Conservation (phyloP, 2,797 vertebrate genomes). For the Hephaestus fuliginosus region DNA sequence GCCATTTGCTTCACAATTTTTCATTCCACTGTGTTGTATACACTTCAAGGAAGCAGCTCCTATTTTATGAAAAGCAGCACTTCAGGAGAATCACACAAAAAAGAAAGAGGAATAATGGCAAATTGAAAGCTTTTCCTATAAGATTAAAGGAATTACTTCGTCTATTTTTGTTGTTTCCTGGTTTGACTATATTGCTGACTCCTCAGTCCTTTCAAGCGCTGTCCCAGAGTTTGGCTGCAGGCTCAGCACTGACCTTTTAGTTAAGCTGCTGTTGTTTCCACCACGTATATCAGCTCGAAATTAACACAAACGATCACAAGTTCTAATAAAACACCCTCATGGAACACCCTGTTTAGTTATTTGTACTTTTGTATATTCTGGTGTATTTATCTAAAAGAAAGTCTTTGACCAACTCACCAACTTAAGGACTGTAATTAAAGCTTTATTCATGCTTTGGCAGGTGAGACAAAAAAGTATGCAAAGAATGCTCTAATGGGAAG, state of each 20-base stretch:
- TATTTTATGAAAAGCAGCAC: constrained; percentile 35
- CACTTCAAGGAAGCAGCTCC: constrained; percentile 45
- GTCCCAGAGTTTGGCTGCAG: constrained; percentile 54
- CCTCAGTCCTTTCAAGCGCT: constrained; percentile 42
- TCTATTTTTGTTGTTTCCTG: constrained; percentile 62
- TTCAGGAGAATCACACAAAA: constrained; percentile 67
- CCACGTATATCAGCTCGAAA: constrained; percentile 14
- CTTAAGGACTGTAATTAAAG: background rate
- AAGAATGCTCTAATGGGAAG: constrained; percentile 14
- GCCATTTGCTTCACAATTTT: constrained; percentile 36
- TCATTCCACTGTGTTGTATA: background rate
- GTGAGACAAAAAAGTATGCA: background rate
- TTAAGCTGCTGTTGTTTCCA: constrained; percentile 58
- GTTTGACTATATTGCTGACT: constrained; percentile 73
- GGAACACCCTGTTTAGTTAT: background rate
- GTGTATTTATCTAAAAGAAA: too few species aligned
- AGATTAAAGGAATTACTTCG: constrained; percentile 40
- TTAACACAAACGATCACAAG: background rate
- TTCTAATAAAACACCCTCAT: background rate
- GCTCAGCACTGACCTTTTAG: constrained; percentile 74
- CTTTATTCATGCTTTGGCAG: background rate
- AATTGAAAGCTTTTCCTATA: constrained; percentile 35
- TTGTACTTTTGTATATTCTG: background rate
- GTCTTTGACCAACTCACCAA: background rate
- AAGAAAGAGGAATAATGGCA: constrained; percentile 56